Conservation (phyloP, 2,888 invertebrate species). For the Galerucella nymphaeae region DNA sequence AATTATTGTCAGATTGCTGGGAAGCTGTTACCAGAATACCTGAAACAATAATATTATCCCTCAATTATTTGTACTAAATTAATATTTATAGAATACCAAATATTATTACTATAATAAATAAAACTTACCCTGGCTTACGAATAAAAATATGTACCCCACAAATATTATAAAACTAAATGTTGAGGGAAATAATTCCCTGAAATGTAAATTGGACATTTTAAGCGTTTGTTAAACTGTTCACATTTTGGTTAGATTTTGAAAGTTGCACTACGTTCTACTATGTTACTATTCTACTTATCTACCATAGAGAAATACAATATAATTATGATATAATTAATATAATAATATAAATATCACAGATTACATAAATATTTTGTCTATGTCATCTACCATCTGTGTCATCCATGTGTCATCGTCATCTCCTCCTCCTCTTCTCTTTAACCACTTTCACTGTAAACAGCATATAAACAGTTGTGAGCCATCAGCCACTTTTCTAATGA, state of each 20-base stretch:
- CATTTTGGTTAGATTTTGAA: not conserved
- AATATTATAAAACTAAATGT: conserved; percentile 84
- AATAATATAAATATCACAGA: too few relatives aligned
- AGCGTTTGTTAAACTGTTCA: not conserved
- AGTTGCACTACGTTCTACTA: too few relatives aligned
- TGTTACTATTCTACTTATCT: too few relatives aligned
- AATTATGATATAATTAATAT: too few relatives aligned
- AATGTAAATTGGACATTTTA: conserved; percentile 31
- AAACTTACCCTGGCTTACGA: conserved; percentile 88
- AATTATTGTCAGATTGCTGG: conserved; percentile 82
- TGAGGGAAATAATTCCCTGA: conserved; percentile 82
- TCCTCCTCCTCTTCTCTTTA: too few relatives aligned
- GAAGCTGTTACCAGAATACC: conserved; percentile 93
- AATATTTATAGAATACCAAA: conserved; percentile 2
- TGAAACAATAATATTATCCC: conserved; percentile 62
- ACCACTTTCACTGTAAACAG: too few relatives aligned
- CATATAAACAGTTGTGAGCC: too few relatives aligned
- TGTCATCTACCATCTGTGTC: too few relatives aligned
- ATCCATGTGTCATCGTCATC: too few relatives aligned
- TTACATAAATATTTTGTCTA: too few relatives aligned
- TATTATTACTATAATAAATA: not conserved
- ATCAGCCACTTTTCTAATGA: too few relatives aligned
- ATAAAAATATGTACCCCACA: conserved; percentile 85
- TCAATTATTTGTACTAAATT: conserved; percentile 6
- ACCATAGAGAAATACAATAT: too few relatives aligned